These are phyloP conservation scores for Metopia argyrocephala DNA, from an alignment of 2,888 invertebrate species.

Conservation along the genomic window DNA sequence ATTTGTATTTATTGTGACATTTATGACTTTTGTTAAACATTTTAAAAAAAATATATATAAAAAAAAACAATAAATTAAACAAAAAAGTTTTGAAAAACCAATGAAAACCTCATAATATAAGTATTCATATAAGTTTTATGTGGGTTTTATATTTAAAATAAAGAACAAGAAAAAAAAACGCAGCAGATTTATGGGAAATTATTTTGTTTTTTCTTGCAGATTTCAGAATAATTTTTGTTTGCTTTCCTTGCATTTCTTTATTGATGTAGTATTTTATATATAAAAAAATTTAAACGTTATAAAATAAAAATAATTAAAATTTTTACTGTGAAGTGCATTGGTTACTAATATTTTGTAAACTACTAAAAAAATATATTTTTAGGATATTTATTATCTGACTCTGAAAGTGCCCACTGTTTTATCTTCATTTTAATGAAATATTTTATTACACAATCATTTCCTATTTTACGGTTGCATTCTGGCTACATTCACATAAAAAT, in stretches of 20 bases:
- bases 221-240: too few species aligned
- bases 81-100: too few species aligned
- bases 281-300: too few species aligned
- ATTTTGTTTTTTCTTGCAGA: too few species aligned
- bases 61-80: not conserved
- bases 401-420: conserved; percentile 34
- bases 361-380: too few species aligned
- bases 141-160: conserved; percentile 17
- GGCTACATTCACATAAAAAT: not conserved
- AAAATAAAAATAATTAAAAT: too few species aligned
- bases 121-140: not conserved
- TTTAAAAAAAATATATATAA: conserved; percentile 23
- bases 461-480: conserved; percentile 36
- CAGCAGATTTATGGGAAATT: too few species aligned
- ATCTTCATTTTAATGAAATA: conserved; percentile 36
- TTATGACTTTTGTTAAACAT: conserved; percentile 64
- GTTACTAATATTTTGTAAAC: too few species aligned
- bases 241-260: too few species aligned
- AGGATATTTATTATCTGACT: not conserved
- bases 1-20: conserved; percentile 66
- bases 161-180: not conserved
- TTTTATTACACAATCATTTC: conserved; percentile 48
- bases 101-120: not conserved
- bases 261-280: too few species aligned
- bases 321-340: too few species aligned